These are phyloP conservation scores for Pseudoips prasinana DNA, from an alignment of 2,888 invertebrate genomes.

Conservation along the genomic window DNA sequence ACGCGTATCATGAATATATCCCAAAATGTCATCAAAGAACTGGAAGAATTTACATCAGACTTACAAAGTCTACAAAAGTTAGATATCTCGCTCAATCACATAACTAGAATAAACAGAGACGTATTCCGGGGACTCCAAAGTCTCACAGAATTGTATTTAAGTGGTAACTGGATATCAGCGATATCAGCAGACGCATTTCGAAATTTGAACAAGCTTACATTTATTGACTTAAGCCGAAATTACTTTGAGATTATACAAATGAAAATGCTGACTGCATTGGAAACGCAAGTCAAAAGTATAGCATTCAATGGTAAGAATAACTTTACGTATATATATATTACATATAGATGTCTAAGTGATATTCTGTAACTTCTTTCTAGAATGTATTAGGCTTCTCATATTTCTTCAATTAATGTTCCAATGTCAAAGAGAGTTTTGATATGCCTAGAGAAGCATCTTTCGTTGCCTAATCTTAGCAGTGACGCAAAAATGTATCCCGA, in stretches of 20 bases:
- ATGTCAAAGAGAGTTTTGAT: too few relatives aligned
- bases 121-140: conserved; percentile 90
- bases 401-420: too few relatives aligned
- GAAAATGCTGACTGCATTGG: conserved; percentile 88
- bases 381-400: too few relatives aligned
- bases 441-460: too few relatives aligned
- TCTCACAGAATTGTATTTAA: conserved; percentile 88
- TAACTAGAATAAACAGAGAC: conserved; percentile 88
- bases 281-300: conserved; percentile 90
- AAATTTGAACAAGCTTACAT: conserved; percentile 87
- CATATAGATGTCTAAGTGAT: too few relatives aligned
- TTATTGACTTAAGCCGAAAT: conserved; percentile 91
- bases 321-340: background rate
- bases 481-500: too few relatives aligned
- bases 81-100: conserved; percentile 92
- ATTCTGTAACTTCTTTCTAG: too few relatives aligned
- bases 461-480: too few relatives aligned
- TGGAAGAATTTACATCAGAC: conserved; percentile 91
- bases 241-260: conserved; percentile 90
- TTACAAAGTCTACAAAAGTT: conserved; percentile 89
- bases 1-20: conserved; percentile 90
- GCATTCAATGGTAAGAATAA: conserved; percentile 88
- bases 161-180: conserved; percentile 91
- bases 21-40: conserved; percentile 89
- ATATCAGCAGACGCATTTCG: conserved; percentile 90